Evolutionary conservation across 2,888 invertebrate genomes (phyloP), one percentile per base, ranked within the genome.

Genomic region (Teinopalpus imperialis): DNA sequence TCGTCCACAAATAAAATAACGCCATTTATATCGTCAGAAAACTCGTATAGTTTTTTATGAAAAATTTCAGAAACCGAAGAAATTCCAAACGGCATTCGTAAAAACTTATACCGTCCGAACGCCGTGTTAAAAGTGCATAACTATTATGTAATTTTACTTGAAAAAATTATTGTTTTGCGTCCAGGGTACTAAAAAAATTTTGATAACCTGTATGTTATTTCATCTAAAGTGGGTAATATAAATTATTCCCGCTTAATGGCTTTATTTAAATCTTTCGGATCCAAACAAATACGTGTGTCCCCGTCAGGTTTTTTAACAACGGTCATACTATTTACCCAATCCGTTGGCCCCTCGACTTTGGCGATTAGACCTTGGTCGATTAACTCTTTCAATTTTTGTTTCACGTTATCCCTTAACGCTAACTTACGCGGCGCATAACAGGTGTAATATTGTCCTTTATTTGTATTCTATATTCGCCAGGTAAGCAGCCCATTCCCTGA

Each of bases 1-100:
- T 27, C 27, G 27, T 27, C 27, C 5, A 27, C 27, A 27, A 27
- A 27, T 2, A 26, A 26, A 9, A 26, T 27, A 27, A 27, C n/a
- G n/a, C n/a, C n/a, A n/a, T n/a, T n/a, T n/a, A n/a, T n/a, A n/a
- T n/a, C n/a, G n/a, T n/a, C n/a, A 4, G 12, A 27, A 10, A 27
- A 27, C 2, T 27, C 27, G 4, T 27, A 27, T 1, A 27, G 12
- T 27, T 27, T 27, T 4, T n/a, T n/a, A n/a, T n/a, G n/a, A n/a
- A n/a, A n/a, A n/a, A n/a, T n/a, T n/a, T n/a, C n/a, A n/a, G 27
- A 27, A 12, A 6, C 27, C 1, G 27, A n/a, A 2, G 9, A 1
- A 2, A 26, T 26, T 9, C 26, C 26, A 9, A 26, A 26, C 8
- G 26, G 26, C 26, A 8, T 26, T 26, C 26, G 2, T 2, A 26